Base-by-base conservation (phyloP, 2,888 invertebrate genomes). In the Orchestes rusci region DNA sequence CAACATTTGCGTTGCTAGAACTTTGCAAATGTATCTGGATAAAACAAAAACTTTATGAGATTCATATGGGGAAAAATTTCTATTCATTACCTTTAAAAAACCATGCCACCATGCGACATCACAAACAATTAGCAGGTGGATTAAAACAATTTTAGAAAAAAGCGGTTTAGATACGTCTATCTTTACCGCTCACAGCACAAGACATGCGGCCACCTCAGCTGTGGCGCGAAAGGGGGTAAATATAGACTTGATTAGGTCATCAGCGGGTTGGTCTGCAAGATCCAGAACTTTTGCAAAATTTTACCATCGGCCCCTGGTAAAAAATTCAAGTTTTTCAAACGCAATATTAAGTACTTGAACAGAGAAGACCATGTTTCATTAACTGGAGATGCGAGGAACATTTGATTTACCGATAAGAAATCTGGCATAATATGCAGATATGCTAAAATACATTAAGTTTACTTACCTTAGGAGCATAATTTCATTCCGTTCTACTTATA, bases 11-110 rank as follows among this genome's bases (percentile, higher is more conserved):
- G 23, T 5, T 5, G 7, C 23, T 7, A 23, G 23, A 23, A 23
- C 5, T 23, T 5, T 7, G 23, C 5, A 7, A 7, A 23, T 7
- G 10, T 7, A 23, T 10, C 23, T 23, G 10, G 10, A 7, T 7
- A 23, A 7, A 5, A 23, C 23, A 23, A 23, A 5, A 23, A 23
- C 23, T 10, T 23, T 23, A 23, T 23, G 10, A 23, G 10, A 5
- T 10, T 7, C 23, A 5, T 23, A 23, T 10, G 10, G 5, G 7
- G 5, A n/a, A 5, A 23, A 23, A 23, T 10, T n/a, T n/a, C n/a
- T 43, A 4, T 39, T 43, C 7, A 41, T 43, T 16, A 31, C 44
- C 3, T 41, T 18, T 41, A 40, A 41, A 15, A 44, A 40, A 33
- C 32, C 33, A 13, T 28, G 23, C 10, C 37, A 41, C n/a, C 19